Evolutionary conservation across 2,888 invertebrate genomes (phyloP).

Genomic region (Vannuccia rotundouncinata): DNA sequence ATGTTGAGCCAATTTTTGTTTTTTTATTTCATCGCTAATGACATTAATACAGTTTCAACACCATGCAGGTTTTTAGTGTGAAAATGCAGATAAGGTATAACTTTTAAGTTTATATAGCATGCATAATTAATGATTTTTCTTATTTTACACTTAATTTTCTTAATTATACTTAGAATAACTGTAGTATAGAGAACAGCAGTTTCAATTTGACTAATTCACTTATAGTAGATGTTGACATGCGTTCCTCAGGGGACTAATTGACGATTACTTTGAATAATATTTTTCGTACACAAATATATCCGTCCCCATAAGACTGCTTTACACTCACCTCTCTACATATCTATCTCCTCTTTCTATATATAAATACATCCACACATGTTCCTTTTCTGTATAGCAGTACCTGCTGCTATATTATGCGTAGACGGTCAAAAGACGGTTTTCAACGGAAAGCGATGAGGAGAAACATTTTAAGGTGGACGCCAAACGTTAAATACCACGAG

Average conservation of each 20-base stretch:
- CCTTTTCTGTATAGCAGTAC: too few relatives aligned
- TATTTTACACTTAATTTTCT: not conserved
- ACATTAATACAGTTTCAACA: too few relatives aligned
- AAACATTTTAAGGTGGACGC: not conserved
- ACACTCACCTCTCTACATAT: not conserved
- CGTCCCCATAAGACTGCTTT: not conserved
- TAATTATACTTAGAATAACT: not conserved
- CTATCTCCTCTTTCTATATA: not conserved
- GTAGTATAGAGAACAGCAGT: not conserved
- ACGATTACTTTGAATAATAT: not conserved
- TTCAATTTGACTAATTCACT: not conserved
- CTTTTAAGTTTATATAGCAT: not conserved
- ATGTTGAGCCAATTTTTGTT: too few relatives aligned
- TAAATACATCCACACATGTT: too few relatives aligned
- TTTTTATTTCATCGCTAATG: too few relatives aligned
- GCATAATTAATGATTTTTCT: not conserved
- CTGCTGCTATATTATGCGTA: too few relatives aligned
- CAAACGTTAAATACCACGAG: not conserved
- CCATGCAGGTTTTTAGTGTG: too few relatives aligned
- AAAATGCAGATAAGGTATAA: not conserved
- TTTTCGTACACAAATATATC: too few relatives aligned
- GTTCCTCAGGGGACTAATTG: not conserved
- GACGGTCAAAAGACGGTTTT: too few relatives aligned
- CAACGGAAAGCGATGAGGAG: not conserved
- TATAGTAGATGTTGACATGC: not conserved